Base-by-base conservation (phyloP, 35 echinoderm and acorn worm species). In the Diadema setosum region DNA sequence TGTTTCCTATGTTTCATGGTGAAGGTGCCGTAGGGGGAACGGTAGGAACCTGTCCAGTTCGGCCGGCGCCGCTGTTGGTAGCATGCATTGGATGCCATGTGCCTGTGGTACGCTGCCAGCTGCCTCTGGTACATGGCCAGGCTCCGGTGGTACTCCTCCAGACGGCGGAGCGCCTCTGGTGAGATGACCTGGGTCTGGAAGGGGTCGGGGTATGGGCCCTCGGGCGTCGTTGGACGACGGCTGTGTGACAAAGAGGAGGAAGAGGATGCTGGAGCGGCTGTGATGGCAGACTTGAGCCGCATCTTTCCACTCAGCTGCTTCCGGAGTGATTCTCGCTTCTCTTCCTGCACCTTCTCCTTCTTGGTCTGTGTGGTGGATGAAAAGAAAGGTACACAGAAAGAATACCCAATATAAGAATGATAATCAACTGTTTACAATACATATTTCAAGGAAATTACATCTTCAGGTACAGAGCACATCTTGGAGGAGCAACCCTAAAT, bases 221-320 rank as follows among this genome's bases (percentile, higher is more conserved):
- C 73, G 2, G 73, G 73, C 1, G 39, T 16, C 5, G 33, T 78
- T 17, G 73, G 73, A 43, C 73, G 73, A 41, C 9, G 33, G 48
- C 9, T n/a, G 48, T 11, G 9, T n/a, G 48, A 52, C n/a, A n/a
- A n/a, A n/a, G n/a, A n/a, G 37, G 25, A 33, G 14, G 63, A 67
- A 29, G 63, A 67, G 0, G 63, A 67, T 2, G 82, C 34, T 17
- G 34, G 14, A 15, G 32, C 27, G 46, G 25, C 31, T 2, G 56
- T 46, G 20, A 90, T 61, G 58, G 80, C 81, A 18, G 88, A 90
- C 80, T 83, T 90, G 0, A 90, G 88, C 36, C 88, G 60, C 0
- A 81, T 31, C 43, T 64, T 83, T 16, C 63, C 64, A 5, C 56
- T 82, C 61, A 90, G 61, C 33, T 83, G 57, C 45, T 90, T 60